A percentile compares a stretch with the other conserved stretches of the same genome.
These are phyloP conservation scores for Actinia equina DNA, from an alignment of 64 coral and sea anemone species.

Conservation along the genomic window DNA sequence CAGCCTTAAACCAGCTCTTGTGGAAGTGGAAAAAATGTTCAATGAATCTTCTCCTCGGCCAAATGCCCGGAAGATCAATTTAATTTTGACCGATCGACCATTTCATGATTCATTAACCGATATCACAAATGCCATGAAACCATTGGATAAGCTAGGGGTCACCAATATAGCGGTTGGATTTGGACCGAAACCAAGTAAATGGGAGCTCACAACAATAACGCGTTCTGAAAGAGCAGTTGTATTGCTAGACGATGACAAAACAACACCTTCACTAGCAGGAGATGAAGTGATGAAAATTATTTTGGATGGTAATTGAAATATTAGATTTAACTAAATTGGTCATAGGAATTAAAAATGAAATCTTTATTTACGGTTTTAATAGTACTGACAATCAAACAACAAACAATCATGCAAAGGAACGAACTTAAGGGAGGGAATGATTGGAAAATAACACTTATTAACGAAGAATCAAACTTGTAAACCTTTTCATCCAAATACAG, in stretches of 20 bases:
- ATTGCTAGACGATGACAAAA: background rate
- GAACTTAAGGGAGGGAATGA: no score
- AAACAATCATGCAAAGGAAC: no score
- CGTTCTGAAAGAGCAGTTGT: conserved; percentile 11
- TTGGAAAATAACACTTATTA: no score
- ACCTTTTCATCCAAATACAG: no score
- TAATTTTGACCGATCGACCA: conserved; percentile 29
- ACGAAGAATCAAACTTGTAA: no score
- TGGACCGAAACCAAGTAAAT: background rate
- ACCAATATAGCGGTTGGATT: conserved; percentile 25
- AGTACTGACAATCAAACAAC: no score
- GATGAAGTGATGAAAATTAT: conserved; percentile 29
- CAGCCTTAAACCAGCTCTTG: conserved; percentile 16
- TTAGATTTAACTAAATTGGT: background rate
- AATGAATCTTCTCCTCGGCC: conserved; percentile 12
- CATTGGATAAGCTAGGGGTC: conserved; percentile 17
- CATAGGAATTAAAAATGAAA: no score
- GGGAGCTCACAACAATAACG: conserved; percentile 19
- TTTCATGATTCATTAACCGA: background rate
- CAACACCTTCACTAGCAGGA: background rate
- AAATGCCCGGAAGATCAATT: conserved; percentile 32
- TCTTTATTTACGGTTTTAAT: no score
- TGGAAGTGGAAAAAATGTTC: conserved; percentile 12
- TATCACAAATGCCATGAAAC: background rate
- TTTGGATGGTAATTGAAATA: background rate